phyloP scores from a whole-genome alignment of 2,113 vertebrate genomes.

The Ctenomys sociabilis region DNA sequence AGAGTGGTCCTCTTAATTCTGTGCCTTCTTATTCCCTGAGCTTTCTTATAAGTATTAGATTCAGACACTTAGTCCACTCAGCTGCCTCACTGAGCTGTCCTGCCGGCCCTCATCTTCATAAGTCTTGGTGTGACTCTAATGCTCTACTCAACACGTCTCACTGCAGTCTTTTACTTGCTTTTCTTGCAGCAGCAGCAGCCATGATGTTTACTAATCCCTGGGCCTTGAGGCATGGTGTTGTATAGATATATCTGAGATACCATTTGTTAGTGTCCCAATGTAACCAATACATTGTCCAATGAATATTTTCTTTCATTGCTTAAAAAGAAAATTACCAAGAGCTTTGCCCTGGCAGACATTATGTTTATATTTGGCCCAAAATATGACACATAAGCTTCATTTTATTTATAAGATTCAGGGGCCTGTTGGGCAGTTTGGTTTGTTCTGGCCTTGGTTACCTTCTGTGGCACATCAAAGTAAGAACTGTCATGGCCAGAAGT shows the following conservation, averaged over 20 bases:
- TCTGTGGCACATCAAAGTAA: conserved; percentile 45
- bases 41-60: conserved; percentile 11
- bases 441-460: conserved; percentile 38
- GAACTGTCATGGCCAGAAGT: conserved; percentile 23
- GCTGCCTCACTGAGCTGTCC: too few species aligned
- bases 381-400: neutral
- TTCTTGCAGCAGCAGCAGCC: neutral
- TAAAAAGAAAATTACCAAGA: neutral
- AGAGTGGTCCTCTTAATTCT: neutral
- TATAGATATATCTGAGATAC: neutral
- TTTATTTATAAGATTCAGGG: conserved; percentile 41
- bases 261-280: neutral
- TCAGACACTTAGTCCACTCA: too few species aligned
- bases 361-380: neutral
- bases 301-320: conserved; percentile 20
- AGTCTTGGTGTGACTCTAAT: neutral
- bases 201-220: neutral
- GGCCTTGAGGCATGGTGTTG: neutral
- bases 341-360: neutral
- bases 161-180: neutral
- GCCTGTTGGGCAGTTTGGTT: conserved; percentile 18
- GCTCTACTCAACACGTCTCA: neutral
- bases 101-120: neutral
- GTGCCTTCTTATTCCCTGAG: neutral
- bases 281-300: neutral